Conservation (phyloP, 2,888 invertebrate genomes). For the Smittia sp. region DNA sequence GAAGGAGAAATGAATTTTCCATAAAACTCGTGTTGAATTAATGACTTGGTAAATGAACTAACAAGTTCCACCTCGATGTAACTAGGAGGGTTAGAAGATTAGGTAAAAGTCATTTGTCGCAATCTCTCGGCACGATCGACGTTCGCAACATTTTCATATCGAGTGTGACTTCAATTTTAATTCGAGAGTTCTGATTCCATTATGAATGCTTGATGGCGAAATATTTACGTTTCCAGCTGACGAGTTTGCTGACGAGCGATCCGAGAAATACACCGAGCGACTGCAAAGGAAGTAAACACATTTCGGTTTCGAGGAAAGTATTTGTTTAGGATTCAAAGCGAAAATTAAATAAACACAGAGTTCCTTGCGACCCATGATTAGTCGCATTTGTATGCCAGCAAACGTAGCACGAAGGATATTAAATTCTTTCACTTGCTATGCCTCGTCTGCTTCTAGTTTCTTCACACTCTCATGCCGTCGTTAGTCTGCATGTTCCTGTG, state of each 20-base stretch:
- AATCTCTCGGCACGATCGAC: no score
- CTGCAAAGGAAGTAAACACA: conserved; percentile 2
- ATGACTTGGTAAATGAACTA: no score
- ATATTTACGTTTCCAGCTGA: no score
- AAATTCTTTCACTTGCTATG: conserved; percentile 1
- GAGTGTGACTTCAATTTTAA: no score
- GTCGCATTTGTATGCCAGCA: background rate
- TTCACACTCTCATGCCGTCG: background rate
- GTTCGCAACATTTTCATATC: no score
- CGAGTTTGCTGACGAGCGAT: background rate
- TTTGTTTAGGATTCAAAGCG: conserved; percentile 25
- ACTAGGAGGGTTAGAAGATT: no score
- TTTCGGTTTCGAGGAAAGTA: background rate
- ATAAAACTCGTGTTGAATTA: no score
- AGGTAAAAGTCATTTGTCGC: no score
- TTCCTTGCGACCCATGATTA: background rate
- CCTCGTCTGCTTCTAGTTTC: background rate
- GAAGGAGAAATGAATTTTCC: no score
- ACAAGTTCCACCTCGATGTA: no score
- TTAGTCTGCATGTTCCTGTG: background rate
- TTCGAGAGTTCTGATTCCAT: no score
- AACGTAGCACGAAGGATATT: conserved; percentile 21
- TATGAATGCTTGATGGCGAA: no score
- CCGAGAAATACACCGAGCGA: background rate
- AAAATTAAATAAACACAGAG: conserved; percentile 28